Evolutionary conservation across 2,888 invertebrate species (phyloP), one percentile per base, ranked within the genome.

Genomic region (Drosophila peninsularis): DNA sequence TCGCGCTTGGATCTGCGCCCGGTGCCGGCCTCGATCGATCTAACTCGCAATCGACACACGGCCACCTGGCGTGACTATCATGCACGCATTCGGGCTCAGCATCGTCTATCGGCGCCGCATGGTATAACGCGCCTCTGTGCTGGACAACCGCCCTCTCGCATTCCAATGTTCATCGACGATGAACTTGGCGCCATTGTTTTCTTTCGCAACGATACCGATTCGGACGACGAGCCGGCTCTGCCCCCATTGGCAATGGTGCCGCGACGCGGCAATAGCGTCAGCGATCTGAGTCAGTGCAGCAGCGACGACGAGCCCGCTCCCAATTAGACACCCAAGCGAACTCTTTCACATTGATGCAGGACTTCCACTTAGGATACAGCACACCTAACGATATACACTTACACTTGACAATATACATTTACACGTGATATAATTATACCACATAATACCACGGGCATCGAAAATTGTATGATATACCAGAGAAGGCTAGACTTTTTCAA

Each of bases 251-350:
- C 10, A 1, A 41, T 61, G 69, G 62, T 75, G 5, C 56, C 50
- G 3, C 67, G 64, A 0, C 86, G 78, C 0, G 80, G 86, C 36
- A 83, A 83, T 19, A 83, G 83, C 14, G n/a, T 75, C 56, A 83
- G 82, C 45, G 88, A 83, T 58, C 62, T 64, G 7, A 86, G 83
- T 5, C 71, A 74, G 47, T 77, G 86, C 52, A 83, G 82, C 78
- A 72, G 66, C 61, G 63, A 67, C 4, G 78, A 80, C 0, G 77
- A 80, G n/a, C 14, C 56, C 5, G 13, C 24, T 6, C 14, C 9
- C 10, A 45, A 56, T 7, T 44, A 56, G 11, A 4, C 17, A 9
- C 34, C 9, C 1, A 7, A 13, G 5, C 13, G 2, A 24, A 19
- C 39, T 14, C 14, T n/a, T 30, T 13, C 14, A 30, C 19, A 50